phyloP scores from a whole-genome alignment of 35 echinoderm and acorn worm species.

The Heliocidaris tuberculata region DNA sequence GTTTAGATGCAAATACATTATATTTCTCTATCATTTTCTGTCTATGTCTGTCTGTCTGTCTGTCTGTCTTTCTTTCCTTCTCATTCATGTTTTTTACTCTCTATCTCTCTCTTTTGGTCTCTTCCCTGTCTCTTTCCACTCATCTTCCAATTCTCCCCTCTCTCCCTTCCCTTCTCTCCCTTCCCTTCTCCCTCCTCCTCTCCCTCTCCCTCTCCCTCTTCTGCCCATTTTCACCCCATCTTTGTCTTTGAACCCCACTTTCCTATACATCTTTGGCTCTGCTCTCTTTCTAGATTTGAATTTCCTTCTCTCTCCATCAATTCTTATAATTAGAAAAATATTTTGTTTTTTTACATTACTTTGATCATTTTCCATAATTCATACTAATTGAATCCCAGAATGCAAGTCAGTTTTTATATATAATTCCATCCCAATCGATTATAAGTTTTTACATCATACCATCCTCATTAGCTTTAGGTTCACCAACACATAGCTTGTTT shows the following conservation, averaged over 20 bases:
- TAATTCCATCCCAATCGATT: neutral
- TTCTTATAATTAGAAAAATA: too few relatives aligned
- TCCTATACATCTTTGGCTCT: too few relatives aligned
- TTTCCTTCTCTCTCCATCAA: too few relatives aligned
- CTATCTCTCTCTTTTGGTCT: too few relatives aligned
- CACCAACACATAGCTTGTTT: neutral
- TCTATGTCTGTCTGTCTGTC: neutral
- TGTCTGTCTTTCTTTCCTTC: neutral
- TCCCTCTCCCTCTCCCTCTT: too few relatives aligned
- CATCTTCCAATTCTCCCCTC: neutral
- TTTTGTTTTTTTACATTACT: neutral
- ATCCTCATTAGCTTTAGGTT: neutral
- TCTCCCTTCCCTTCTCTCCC: neutral
- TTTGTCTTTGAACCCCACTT: too few relatives aligned
- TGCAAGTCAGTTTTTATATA: neutral
- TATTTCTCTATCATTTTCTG: neutral
- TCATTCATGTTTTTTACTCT: too few relatives aligned
- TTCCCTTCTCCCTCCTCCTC: neutral
- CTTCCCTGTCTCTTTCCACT: neutral
- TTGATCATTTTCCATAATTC: neutral
- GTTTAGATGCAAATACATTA: neutral
- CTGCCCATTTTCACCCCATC: too few relatives aligned
- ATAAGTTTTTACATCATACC: neutral
- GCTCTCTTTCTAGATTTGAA: too few relatives aligned
- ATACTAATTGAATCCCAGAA: neutral